These are phyloP conservation scores for Axea sp. DNA, from an alignment of 2,888 invertebrate species.

Conservation along the genomic window DNA sequence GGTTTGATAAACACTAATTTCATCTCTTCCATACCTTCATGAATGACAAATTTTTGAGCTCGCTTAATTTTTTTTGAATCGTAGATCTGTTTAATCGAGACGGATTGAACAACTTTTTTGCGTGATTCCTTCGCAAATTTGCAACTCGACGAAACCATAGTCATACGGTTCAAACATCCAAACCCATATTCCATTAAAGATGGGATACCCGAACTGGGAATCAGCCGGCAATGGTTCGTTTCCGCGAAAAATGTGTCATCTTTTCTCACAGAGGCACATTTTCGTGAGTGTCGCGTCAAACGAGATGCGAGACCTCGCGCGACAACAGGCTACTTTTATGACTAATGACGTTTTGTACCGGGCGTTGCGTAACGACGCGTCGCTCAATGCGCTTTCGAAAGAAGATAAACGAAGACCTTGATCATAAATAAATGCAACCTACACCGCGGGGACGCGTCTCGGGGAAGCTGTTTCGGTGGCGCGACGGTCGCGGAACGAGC, in stretches of 20 bases:
- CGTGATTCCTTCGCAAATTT: no score
- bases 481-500: conserved; percentile 1
- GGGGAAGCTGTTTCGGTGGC: not conserved
- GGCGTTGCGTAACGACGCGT: conserved; percentile 41
- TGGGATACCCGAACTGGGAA: no score
- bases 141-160: no score
- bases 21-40: no score
- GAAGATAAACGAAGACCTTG: conserved; percentile 53
- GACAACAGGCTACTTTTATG: conserved; percentile 47
- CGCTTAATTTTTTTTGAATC: no score
- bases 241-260: conserved; percentile 44
- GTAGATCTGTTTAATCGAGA: no score
- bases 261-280: conserved; percentile 26
- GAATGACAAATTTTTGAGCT: no score
- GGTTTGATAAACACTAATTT: no score
- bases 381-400: conserved; percentile 41
- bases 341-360: conserved; percentile 48
- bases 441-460: conserved; percentile 7
- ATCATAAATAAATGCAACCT: conserved; percentile 46
- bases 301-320: conserved; percentile 18
- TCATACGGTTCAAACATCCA: no score
- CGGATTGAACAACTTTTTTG: no score
- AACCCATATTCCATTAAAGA: no score
- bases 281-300: conserved; percentile 25
- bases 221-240: not conserved